These are phyloP conservation scores for Brenthis daphne DNA, from an alignment of 2,888 invertebrate genomes.

Conservation along the genomic window DNA sequence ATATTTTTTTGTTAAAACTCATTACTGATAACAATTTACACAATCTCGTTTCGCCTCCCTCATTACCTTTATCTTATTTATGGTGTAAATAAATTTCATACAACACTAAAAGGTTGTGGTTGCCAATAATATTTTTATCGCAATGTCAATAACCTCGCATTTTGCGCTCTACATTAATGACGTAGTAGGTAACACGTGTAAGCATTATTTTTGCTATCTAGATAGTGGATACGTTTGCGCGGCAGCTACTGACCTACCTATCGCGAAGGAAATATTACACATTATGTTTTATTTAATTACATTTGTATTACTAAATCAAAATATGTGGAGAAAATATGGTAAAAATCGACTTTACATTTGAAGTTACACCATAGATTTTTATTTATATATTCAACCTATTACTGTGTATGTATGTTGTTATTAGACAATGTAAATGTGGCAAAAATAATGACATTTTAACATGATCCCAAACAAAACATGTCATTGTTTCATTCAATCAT, in stretches of 20 bases:
- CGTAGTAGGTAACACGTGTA: conserved; percentile 48
- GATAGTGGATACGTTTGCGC: conserved; percentile 2
- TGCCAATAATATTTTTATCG: conserved; percentile 49
- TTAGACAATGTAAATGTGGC: not conserved
- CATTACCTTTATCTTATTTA: conserved; percentile 6
- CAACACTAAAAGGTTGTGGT: conserved; percentile 19
- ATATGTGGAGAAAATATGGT: not conserved
- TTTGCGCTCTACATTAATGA: conserved; percentile 56
- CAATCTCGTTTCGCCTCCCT: not conserved
- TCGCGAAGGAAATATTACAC: conserved; percentile 2
- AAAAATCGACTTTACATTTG: not conserved
- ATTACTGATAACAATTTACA: conserved; percentile 47
- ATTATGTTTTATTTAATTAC: not conserved
- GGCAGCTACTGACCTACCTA: conserved; percentile 23
- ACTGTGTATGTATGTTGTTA: not conserved
- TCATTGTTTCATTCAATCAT: not conserved
- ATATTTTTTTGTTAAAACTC: not conserved
- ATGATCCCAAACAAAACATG: not conserved
- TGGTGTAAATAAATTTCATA: conserved; percentile 6
- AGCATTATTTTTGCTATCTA: conserved; percentile 32
- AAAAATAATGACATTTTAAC: not conserved
- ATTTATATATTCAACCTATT: not conserved
- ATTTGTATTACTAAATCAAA: not conserved
- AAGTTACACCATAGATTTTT: too few species aligned
- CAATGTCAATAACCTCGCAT: conserved; percentile 62